Percentiles rank a stretch among this genome's conserved stretches.
Conservation (phyloP, 64 coral and sea anemone species). For the Dendrophyllia cribrosa region DNA sequence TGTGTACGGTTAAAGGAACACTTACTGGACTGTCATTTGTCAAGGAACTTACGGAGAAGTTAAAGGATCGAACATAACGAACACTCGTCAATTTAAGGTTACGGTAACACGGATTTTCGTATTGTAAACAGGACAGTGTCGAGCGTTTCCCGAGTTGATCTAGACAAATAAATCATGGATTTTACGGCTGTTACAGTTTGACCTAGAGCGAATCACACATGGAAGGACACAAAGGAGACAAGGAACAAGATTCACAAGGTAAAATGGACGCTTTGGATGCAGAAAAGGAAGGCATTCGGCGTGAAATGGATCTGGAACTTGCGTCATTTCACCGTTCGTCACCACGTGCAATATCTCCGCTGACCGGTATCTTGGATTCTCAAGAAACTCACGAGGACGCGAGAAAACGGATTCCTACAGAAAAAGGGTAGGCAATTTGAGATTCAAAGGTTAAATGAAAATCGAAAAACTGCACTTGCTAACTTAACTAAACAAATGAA, state of each 20-base stretch:
- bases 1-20: slow-evolving; percentile 10
- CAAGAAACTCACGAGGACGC: slow-evolving; percentile 17
- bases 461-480: slow-evolving; percentile 58
- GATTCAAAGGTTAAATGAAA: slow-evolving; percentile 53
- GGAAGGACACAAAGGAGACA: slow-evolving; percentile 12
- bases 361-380: slow-evolving; percentile 18
- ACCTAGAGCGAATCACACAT: no score
- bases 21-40: background rate
- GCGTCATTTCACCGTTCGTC: background rate
- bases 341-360: slow-evolving; percentile 6
- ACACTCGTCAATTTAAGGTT: background rate
- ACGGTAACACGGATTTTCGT: background rate
- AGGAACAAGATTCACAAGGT: background rate
- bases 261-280: no score
- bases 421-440: slow-evolving; percentile 71
- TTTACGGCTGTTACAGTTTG: no score
- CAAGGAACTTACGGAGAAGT: slow-evolving; percentile 1
- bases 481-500: slow-evolving; percentile 78
- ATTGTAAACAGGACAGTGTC: slow-evolving; percentile 4
- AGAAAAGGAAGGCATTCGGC: background rate
- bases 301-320: slow-evolving; percentile 14
- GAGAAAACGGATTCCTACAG: slow-evolving; percentile 67
- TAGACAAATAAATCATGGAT: background rate
- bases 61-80: background rate
- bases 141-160: slow-evolving; percentile 1